Base-by-base conservation (phyloP, 2,797 vertebrate genomes). In the Sparus aurata region DNA sequence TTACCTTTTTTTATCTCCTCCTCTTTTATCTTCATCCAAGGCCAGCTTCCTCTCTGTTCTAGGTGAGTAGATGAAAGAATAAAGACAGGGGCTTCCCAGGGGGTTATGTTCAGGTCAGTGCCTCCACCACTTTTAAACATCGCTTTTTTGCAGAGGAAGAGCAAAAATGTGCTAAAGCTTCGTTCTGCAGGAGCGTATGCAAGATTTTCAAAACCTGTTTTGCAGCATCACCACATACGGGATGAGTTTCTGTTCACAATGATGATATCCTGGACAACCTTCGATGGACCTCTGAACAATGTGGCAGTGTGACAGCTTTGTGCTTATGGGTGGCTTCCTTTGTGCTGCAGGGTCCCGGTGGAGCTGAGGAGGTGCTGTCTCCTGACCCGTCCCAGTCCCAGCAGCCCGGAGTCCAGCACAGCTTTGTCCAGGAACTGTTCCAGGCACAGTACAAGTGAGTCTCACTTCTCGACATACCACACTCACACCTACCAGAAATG, bases 381-480 rank as follows among this genome's bases (percentile, higher is more conserved):
- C 70, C 88, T 4, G 91, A 91, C 72, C 82, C 50, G 71, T 81
- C 55, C 76, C 88, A 4, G 72, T 74, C 91, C 64, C 87, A 84
- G 5, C 84, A 90, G 0, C 70, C 91, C 1, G 76, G 87, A 13
- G 50, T 60, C 15, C 94, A 93, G 47, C 96, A 96, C 89, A 99
- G 97, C 93, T 99, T 99, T 20, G 97, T 99, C 75, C 97, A 98
- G 92, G 96, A 96, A 80, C 97, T 98, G 87, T 99, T 99, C 90
- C 98, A 99, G 93, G 98, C 98, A 0, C 98, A 98, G 85, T 99
- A 99, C 93, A 98, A 98, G 98, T 99, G 92, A 96, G 96, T 75
- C 27, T 59, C 50, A 17, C 50, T 25, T 75, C 12, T 23, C 7
- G 52, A 66, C n/a, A 10, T 16, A 17, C 10, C 17, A 3, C 60